Evolutionary conservation across 2,888 invertebrate genomes (phyloP).

Genomic region (Agrotis ipsilon): DNA sequence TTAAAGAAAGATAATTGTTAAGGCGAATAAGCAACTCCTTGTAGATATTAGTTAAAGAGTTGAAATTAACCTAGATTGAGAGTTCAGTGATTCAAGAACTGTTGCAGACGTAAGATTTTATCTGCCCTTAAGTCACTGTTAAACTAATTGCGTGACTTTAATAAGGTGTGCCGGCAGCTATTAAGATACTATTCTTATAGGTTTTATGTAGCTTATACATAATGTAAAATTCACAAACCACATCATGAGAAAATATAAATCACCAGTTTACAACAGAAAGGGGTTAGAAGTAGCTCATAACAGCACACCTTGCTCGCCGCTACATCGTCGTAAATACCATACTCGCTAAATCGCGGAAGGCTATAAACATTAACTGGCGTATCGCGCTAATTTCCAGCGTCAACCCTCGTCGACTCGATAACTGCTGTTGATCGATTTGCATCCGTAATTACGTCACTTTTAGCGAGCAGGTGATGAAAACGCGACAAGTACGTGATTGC

Average conservation of each 20-base stretch:
- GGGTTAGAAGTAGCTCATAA: slow-evolving; percentile 54
- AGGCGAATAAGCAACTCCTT: not conserved
- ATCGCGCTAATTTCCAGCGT: slow-evolving; percentile 89
- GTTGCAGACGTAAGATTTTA: not conserved
- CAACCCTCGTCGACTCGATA: slow-evolving; percentile 87
- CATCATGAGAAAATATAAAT: slow-evolving; percentile 37
- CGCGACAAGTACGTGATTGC: slow-evolving; percentile 89
- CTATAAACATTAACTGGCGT: slow-evolving; percentile 87
- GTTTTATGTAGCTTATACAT: slow-evolving; percentile 14
- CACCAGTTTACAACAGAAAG: slow-evolving; percentile 32
- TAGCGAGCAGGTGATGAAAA: slow-evolving; percentile 90
- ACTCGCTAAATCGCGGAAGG: slow-evolving; percentile 85
- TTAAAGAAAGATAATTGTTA: not conserved
- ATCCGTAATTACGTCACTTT: slow-evolving; percentile 90
- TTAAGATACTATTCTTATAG: not conserved
- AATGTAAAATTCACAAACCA: slow-evolving; percentile 23
- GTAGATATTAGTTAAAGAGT: no score
- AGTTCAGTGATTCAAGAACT: no score
- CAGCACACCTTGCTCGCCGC: slow-evolving; percentile 44
- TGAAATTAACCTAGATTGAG: no score
- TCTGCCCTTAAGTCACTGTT: not conserved
- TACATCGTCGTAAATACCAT: slow-evolving; percentile 78
- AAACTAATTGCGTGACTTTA: slow-evolving; percentile 16
- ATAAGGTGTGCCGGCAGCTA: not conserved
- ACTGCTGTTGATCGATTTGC: slow-evolving; percentile 90